Conservation (phyloP, 2,888 invertebrate species). For the Hedya salicella region DNA sequence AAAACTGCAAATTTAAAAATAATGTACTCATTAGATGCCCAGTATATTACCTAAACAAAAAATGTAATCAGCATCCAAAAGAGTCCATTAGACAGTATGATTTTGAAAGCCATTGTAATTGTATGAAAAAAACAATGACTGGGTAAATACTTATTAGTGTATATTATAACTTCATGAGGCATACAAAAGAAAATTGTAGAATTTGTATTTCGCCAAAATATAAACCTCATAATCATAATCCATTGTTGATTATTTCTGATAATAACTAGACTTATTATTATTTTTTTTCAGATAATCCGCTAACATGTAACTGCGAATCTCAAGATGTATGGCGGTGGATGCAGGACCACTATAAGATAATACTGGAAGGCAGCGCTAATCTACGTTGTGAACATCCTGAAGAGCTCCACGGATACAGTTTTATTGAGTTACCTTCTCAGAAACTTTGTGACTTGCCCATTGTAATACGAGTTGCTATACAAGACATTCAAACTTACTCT, state of each 20-base stretch:
- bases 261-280: too few species aligned
- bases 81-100: too few species aligned
- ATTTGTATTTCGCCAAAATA: too few species aligned
- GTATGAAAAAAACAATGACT: too few species aligned
- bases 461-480: slow-evolving; percentile 92
- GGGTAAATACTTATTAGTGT: too few species aligned
- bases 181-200: too few species aligned
- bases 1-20: too few species aligned
- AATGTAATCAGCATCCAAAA: too few species aligned
- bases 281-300: slow-evolving; percentile 90
- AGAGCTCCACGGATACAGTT: slow-evolving; percentile 90
- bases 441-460: slow-evolving; percentile 94
- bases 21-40: too few species aligned
- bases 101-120: too few species aligned
- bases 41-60: too few species aligned
- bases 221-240: not conserved
- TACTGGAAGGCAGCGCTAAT: slow-evolving; percentile 84
- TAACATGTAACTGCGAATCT: slow-evolving; percentile 95
- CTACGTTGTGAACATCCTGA: slow-evolving; percentile 94
- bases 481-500: slow-evolving; percentile 94
- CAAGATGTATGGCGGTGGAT: slow-evolving; percentile 97
- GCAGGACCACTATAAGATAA: slow-evolving; percentile 92
- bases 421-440: slow-evolving; percentile 91
- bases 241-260: not conserved
- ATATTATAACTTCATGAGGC: too few species aligned